Conservation (phyloP, 53 echinoderm and acorn worm species). For the Holothuria scabra region DNA sequence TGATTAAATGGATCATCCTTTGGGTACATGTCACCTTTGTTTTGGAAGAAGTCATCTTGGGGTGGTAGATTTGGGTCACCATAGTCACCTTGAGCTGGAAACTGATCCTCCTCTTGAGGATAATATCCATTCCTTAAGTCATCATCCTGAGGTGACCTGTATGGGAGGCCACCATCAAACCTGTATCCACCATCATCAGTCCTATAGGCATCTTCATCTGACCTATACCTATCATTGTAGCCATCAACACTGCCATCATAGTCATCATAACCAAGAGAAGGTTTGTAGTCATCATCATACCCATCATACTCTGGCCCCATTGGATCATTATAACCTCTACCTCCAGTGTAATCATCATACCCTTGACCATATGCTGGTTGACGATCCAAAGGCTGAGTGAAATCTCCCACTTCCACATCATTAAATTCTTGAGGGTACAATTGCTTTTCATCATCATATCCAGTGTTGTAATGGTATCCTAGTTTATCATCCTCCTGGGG, state of each 20-base stretch:
- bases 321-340: neutral
- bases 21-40: neutral
- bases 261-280: neutral
- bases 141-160: slow-evolving; percentile 4
- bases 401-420: slow-evolving; percentile 23
- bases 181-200: neutral
- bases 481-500: neutral
- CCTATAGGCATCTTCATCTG: neutral
- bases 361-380: slow-evolving; percentile 39
- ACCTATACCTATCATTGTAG: neutral
- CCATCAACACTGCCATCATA: no score
- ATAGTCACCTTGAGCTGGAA: slow-evolving; percentile 13
- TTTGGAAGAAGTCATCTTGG: slow-evolving; percentile 17
- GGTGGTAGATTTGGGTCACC: neutral
- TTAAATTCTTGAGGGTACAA: neutral
- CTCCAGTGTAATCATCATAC: neutral
- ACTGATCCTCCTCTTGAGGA: neutral
- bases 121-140: slow-evolving; percentile 10
- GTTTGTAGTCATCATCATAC: slow-evolving; percentile 23
- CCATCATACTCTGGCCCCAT: neutral
- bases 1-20: slow-evolving; percentile 16
- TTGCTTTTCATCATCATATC: slow-evolving; percentile 23
- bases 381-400: slow-evolving; percentile 19
- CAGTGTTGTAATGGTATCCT: slow-evolving; percentile 18
- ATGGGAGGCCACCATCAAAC: neutral